Base-by-base conservation (phyloP, 2,113 vertebrate species). In the Dryoscopus gambensis region DNA sequence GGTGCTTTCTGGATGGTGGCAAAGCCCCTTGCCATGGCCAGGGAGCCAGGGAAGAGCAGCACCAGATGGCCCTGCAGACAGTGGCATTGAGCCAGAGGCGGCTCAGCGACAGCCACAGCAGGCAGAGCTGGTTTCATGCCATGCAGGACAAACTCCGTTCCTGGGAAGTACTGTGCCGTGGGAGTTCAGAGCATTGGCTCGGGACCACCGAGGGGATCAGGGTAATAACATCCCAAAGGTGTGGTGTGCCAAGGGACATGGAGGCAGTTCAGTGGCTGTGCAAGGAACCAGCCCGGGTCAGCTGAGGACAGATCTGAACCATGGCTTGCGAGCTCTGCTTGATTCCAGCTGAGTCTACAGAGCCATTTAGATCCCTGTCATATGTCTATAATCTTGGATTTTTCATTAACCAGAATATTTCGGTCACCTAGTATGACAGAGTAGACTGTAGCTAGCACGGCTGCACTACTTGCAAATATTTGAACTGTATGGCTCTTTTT, bases 131-230 rank as follows among this genome's bases (percentile, higher is more conserved):
- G 15, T 27, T 44, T 63, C 0, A 0, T n/a, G 47, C 74, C 2
- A 4, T 0, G 0, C 37, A 8, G 44, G 13, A 33, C 5, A 28
- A 28, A 2, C 39, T n/a, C 7, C 0, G 9, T 22, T 75, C 57
- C 44, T 27, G 31, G 57, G 78, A 49, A 63, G 28, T 7, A 30
- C 33, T 0, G 6, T 15, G 42, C 55, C 42, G 6, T 0, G 0
- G 21, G 76, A 47, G n/a, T 2, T 50, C 35, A 30, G 47, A 23
- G 73, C 13, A 0, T 4, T 4, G 3, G 27, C 78, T 47, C 1
- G 2, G 30, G 42, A 59, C 27, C 1, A 0, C 14, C 0, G 1
- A 22, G 37, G 35, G 0, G 2, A 33, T 52, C 0, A 1, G 67
- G 46, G 40, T 50, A 35, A 7, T 12, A 2, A 46, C 28, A 10